These are phyloP conservation scores for Microcebus griseorufus DNA, from an alignment of 2,113 vertebrate species.

Conservation along the genomic window DNA sequence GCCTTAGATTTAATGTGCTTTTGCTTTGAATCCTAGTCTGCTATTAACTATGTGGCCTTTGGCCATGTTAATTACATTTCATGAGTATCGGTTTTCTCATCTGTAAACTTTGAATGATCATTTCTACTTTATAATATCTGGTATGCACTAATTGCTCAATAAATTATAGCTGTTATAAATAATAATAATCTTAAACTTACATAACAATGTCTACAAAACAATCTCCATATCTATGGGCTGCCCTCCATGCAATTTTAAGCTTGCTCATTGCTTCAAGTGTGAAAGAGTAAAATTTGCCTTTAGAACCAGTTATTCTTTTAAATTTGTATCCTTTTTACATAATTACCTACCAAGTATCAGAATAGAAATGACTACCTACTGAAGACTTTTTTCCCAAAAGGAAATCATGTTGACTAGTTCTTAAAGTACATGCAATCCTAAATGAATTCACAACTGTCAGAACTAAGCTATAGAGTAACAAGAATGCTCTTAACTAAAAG, in stretches of 20 bases:
- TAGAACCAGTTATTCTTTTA: neutral
- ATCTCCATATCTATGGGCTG: neutral
- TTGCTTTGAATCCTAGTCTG: neutral
- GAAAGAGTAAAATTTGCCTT: neutral
- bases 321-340: neutral
- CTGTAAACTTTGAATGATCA: neutral
- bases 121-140: constrained; percentile 6
- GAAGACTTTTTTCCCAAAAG: neutral
- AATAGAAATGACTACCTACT: constrained; percentile 12
- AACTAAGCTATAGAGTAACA: neutral
- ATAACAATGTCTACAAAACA: neutral
- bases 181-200: constrained; percentile 5
- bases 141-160: neutral
- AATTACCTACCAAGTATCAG: neutral
- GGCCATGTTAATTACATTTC: constrained; percentile 2
- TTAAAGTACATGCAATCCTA: neutral
- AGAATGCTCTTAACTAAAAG: constrained; percentile 30
- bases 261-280: neutral
- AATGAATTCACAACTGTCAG: neutral
- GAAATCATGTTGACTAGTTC: neutral
- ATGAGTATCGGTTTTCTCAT: neutral
- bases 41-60: neutral
- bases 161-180: neutral
- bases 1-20: neutral
- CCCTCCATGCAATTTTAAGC: neutral